Percentiles rank a stretch among this genome's conserved stretches.
Evolutionary conservation across 2,797 vertebrate species (phyloP).

Genomic region (Brotula barbata): DNA sequence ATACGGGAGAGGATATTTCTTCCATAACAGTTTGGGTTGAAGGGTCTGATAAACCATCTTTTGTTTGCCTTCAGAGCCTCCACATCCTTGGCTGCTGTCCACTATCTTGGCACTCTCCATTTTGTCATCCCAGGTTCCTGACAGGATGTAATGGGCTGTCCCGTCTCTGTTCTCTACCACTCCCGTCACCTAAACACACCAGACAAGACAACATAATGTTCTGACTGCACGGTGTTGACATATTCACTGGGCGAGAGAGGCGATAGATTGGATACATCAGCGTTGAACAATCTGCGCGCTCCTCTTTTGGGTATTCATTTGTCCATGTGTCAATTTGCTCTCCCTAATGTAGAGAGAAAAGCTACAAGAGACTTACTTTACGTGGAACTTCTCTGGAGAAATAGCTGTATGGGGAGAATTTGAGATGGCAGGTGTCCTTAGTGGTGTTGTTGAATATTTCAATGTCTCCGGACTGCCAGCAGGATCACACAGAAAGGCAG

Average conservation of each 20-base stretch:
- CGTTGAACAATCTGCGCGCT: neutral
- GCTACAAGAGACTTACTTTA: conserved; percentile 79
- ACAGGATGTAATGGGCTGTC: conserved; percentile 84
- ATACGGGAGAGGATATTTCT: conserved; percentile 92
- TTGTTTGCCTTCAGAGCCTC: conserved; percentile 86
- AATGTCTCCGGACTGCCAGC: conserved; percentile 91
- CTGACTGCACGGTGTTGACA: neutral
- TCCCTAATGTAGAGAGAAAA: no score
- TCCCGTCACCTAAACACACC: conserved; percentile 85
- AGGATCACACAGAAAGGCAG: conserved; percentile 38
- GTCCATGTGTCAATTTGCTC: no score
- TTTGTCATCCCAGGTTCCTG: conserved; percentile 95
- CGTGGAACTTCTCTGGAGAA: conserved; percentile 94
- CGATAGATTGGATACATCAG: neutral
- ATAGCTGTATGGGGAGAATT: conserved; percentile 97
- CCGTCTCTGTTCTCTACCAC: conserved; percentile 86
- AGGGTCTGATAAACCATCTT: conserved; percentile 82
- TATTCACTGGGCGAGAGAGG: neutral
- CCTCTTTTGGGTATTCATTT: no score
- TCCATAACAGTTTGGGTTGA: conserved; percentile 89
- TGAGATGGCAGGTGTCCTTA: conserved; percentile 91
- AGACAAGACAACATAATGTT: conserved; percentile 1
- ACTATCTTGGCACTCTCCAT: conserved; percentile 91
- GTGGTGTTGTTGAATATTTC: conserved; percentile 93
- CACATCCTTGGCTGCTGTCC: conserved; percentile 81